Percentiles rank a stretch among this genome's conserved stretches.
Conservation (phyloP, 2,888 invertebrate genomes). For the Liodrosophila aerea region DNA sequence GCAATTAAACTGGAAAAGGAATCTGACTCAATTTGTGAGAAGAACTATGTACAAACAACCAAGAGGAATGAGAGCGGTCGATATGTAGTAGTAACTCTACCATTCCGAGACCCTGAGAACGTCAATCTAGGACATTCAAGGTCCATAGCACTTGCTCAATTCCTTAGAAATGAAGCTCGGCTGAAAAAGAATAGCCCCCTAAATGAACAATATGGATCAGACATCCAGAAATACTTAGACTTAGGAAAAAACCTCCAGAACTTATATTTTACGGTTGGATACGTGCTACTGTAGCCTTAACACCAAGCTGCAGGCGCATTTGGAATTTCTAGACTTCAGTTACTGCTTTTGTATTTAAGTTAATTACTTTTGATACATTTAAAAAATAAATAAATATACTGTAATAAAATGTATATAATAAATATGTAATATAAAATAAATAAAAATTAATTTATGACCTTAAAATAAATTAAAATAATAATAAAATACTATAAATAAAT, state of each 20-base stretch:
- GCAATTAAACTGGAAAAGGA: not conserved
- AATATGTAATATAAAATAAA: not conserved
- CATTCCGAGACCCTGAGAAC: not conserved
- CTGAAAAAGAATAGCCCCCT: not conserved
- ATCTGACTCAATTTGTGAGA: constrained; percentile 1
- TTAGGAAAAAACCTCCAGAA: too few species aligned
- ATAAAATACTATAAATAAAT: constrained; percentile 53
- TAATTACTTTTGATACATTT: too few species aligned
- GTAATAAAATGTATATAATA: not conserved
- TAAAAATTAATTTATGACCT: not conserved
- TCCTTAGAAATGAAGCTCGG: not conserved
- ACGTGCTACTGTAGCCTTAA: too few species aligned
- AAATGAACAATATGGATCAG: not conserved
- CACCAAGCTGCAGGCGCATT: too few species aligned
- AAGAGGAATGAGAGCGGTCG: not conserved
- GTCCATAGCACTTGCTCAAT: not conserved
- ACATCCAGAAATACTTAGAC: constrained; percentile 4
- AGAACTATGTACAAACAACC: not conserved
- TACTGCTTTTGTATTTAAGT: too few species aligned
- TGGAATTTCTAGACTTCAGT: too few species aligned
- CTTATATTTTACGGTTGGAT: too few species aligned
- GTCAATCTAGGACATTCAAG: constrained; percentile 1
- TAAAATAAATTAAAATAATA: constrained; percentile 28
- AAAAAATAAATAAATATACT: too few species aligned
- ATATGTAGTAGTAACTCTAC: not conserved